These are phyloP conservation scores for Dione vanillae DNA, from an alignment of 2,888 invertebrate genomes.

Conservation along the genomic window DNA sequence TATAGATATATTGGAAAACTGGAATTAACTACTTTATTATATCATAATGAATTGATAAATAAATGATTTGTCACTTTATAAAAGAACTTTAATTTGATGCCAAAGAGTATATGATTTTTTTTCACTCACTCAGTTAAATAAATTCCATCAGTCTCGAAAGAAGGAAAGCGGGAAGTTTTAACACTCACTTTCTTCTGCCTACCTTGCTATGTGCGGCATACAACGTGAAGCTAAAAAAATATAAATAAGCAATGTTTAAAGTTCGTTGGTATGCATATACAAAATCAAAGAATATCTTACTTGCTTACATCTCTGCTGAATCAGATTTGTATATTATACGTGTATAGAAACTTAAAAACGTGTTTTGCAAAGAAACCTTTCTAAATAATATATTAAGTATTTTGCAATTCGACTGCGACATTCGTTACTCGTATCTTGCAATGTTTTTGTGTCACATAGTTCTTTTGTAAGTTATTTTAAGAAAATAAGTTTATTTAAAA, in stretches of 20 bases:
- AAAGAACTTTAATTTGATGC: no score
- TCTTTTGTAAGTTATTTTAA: slow-evolving; percentile 20
- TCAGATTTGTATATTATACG: background rate
- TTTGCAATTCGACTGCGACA: slow-evolving; percentile 49
- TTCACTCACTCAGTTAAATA: no score
- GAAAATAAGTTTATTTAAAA: background rate
- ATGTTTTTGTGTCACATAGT: slow-evolving; percentile 39
- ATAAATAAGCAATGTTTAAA: no score
- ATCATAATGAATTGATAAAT: background rate
- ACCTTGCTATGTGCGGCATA: no score
- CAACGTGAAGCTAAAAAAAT: no score
- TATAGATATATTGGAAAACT: background rate
- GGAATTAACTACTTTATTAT: background rate
- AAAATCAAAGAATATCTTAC: slow-evolving; percentile 7
- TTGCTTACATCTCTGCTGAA: background rate
- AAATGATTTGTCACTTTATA: no score
- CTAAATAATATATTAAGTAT: slow-evolving; percentile 41
- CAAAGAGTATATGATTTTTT: no score
- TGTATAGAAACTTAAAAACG: slow-evolving; percentile 23
- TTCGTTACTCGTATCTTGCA: slow-evolving; percentile 50
- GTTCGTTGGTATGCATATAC: background rate
- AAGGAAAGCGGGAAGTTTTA: no score
- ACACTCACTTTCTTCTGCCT: no score
- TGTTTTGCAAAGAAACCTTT: slow-evolving; percentile 49
- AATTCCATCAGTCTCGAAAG: no score